Evolutionary conservation across 2,888 invertebrate species (phyloP).

Genomic region (Eupelmus urozonus): DNA sequence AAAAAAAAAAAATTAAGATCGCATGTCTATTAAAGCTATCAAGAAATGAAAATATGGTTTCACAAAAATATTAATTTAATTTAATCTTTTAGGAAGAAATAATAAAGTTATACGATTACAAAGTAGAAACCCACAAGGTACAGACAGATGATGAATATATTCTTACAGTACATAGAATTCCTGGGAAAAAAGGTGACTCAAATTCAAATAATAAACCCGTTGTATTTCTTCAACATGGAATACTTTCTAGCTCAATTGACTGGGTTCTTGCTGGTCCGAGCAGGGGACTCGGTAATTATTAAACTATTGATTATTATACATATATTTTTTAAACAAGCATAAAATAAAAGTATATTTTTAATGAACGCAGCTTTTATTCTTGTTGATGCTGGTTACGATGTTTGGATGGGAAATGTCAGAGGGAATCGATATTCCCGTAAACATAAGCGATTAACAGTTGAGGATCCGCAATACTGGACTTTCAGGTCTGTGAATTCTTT

Average conservation of each 20-base stretch:
- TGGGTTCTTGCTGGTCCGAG: conserved; percentile 87
- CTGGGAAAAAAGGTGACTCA: conserved; percentile 76
- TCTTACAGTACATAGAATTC: conserved; percentile 89
- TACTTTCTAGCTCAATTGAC: conserved; percentile 85
- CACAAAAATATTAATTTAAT: too few relatives aligned
- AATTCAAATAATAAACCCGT: conserved; percentile 78
- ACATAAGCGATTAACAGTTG: neutral
- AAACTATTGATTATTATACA: neutral
- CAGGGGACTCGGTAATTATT: conserved; percentile 81
- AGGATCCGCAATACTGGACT: conserved; percentile 81
- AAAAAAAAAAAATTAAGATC: too few relatives aligned
- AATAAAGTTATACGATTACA: conserved; percentile 86
- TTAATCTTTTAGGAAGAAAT: too few relatives aligned
- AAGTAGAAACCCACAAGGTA: conserved; percentile 84
- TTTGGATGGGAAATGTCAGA: conserved; percentile 90
- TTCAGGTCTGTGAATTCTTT: conserved; percentile 72
- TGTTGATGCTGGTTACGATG: conserved; percentile 84
- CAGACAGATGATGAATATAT: conserved; percentile 91
- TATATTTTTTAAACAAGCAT: too few relatives aligned
- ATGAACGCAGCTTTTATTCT: conserved; percentile 78
- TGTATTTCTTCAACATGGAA: conserved; percentile 85
- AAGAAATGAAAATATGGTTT: too few relatives aligned
- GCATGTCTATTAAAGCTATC: too few relatives aligned
- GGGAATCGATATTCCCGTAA: conserved; percentile 84
- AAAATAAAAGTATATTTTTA: conserved; percentile 63